Evolutionary conservation across 2,888 invertebrate species (phyloP).

Genomic region (Caenorhabditis imperialis): DNA sequence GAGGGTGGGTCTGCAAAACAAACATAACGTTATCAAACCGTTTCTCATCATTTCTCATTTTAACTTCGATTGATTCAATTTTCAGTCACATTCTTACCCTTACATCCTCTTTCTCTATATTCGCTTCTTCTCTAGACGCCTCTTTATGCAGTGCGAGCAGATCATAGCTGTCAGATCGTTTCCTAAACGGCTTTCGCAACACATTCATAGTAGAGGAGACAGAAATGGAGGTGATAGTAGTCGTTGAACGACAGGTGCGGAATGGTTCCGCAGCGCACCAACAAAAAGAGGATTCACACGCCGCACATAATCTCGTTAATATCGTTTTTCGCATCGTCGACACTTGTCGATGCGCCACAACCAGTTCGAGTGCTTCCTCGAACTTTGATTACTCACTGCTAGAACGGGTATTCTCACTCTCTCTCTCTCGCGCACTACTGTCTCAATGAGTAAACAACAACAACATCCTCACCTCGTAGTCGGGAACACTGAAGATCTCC

Average conservation of each 20-base stretch:
- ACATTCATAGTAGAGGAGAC: slow-evolving; percentile 17
- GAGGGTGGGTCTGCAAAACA: slow-evolving; percentile 36
- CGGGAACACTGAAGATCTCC: slow-evolving; percentile 61
- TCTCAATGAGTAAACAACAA: not conserved
- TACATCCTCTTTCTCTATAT: slow-evolving; percentile 12
- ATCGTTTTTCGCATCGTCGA: slow-evolving; percentile 40
- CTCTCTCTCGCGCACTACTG: too few relatives aligned
- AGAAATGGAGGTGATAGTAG: slow-evolving; percentile 3
- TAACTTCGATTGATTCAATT: too few relatives aligned
- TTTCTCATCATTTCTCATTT: too few relatives aligned
- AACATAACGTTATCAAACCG: too few relatives aligned
- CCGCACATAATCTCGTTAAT: slow-evolving; percentile 55
- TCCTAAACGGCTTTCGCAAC: slow-evolving; percentile 48
- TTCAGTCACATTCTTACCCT: too few relatives aligned
- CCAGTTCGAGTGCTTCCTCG: slow-evolving; percentile 33
- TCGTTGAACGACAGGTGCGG: not conserved
- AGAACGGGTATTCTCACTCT: slow-evolving; percentile 14
- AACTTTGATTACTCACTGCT: slow-evolving; percentile 40
- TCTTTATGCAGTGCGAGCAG: not conserved
- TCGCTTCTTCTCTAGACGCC: not conserved
- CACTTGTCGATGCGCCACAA: not conserved
- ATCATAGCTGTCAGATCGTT: slow-evolving; percentile 52
- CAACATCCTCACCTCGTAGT: slow-evolving; percentile 46
- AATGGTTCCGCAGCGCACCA: slow-evolving; percentile 9
- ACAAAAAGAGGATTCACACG: slow-evolving; percentile 40